Evolutionary conservation across 2,888 invertebrate species (phyloP), one percentile per base, ranked within the genome.

Genomic region (Amphipoea lucens): DNA sequence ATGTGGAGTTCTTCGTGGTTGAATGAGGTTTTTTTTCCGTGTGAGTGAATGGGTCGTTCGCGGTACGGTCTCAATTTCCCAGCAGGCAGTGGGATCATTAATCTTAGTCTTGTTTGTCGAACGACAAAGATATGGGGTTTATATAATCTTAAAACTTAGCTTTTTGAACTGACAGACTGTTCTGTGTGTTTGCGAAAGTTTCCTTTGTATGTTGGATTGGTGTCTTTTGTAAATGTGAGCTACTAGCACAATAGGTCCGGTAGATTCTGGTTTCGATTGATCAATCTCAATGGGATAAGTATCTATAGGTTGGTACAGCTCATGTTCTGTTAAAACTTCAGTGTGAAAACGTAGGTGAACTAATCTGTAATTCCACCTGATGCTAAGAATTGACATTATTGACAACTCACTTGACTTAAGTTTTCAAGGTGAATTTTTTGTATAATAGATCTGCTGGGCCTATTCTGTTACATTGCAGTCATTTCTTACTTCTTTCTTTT

Each of bases 101-200:
- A 96, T 96, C 96, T 94, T 76, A 82, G 86, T 89, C 94, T 95
- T 94, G 94, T 96, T 95, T 94, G 92, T 88, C 87, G 92, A 94
- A 95, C 94, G 93, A 93, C 93, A 91, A 91, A 88, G 89, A 92
- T 87, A 90, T 90, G 87, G 91, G 90, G 90, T 92, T 88, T 86
- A 84, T 88, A 90, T 89, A 90, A 89, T 89, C 86, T 90, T 90
- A 83, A 89, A 85, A 85, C 76, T 85, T 79, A n/a, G 83, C 76
- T 82, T 74, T 87, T 87, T 85, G 62, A 57, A 73, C 71, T 65
- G 45, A 42, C 48, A 45, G 67, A 51, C 66, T 45, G 71, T 76
- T 79, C 71, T 84, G 75, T 79, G 36, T 79, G 83, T 83, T 78
- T 78, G 74, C 68, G 81, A 81, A 79, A 88, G 73, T 69, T 76